Evolutionary conservation across 2,888 invertebrate genomes (phyloP), one percentile per base, ranked within the genome.

Genomic region (Therioaphis trifolii): DNA sequence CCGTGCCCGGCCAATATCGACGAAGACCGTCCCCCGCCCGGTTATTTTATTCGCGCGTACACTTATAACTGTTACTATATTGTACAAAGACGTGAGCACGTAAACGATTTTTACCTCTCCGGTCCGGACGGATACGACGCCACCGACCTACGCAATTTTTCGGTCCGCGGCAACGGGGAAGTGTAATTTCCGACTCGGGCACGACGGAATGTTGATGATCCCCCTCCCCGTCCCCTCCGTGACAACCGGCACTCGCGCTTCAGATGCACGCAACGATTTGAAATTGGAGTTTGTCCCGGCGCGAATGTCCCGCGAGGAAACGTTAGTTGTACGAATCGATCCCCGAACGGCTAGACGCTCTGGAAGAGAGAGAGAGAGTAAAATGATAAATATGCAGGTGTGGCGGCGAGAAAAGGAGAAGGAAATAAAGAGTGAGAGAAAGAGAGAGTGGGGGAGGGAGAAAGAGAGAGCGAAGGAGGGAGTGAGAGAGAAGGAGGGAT

Each of bases 131-230:
- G 49, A 46, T 61, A 61, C 43, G 24, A 40, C 21, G 21, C 58
- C 21, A 58, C 21, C 58, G 2, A 24, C n/a, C 18, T 27, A 43
- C 12, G 18, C 43, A 40, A 58, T 27, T 43, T 24, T 75, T 76
- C 43, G 27, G 24, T 76, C 27, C 76, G n/a, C 12, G 18, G 21
- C 27, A 63, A 63, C 29, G 15, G 49, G 66, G 21, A 77, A 77
- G 66, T 49, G 49, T 77, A 77, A 77, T 77, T 66, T 77, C 77
- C 63, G n/a, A 49, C 43, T 14, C 21, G 9, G 4, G 29, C 35
- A 35, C 35, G 3, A 7, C 4, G 4, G 15, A 43, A 76, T 21
- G 15, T 27, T 43, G 43, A 61, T 61, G 27, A 61, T 24, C 12
- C 46, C 58, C 15, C 35, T 35, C 35, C 35, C 4, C 35, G 35